Percentiles rank a stretch among this genome's conserved stretches.
phyloP scores from a whole-genome alignment of 2,113 vertebrate genomes.

The Menidia beryllina region DNA sequence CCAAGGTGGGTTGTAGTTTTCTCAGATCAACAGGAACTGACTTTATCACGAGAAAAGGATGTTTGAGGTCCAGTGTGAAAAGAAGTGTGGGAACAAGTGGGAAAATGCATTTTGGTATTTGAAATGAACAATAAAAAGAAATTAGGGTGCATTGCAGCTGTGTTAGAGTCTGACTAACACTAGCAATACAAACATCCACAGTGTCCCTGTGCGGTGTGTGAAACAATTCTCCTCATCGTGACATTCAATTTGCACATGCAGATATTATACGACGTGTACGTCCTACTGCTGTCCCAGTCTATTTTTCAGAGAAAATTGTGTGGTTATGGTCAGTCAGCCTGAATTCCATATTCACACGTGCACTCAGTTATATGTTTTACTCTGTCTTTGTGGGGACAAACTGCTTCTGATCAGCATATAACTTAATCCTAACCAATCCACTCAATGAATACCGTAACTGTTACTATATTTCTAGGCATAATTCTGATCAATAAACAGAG shows the following conservation, averaged over 20 bases:
- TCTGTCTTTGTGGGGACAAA: too few species aligned
- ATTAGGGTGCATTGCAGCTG: neutral
- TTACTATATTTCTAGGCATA: too few species aligned
- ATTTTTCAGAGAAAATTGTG: slow-evolving; percentile 32
- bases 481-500: too few species aligned
- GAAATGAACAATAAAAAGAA: slow-evolving; percentile 24
- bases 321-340: slow-evolving; percentile 3
- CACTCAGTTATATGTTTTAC: neutral
- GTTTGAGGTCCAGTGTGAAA: neutral
- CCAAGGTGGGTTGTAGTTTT: too few species aligned
- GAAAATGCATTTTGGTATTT: neutral
- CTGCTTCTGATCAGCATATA: neutral
- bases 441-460: too few species aligned
- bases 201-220: too few species aligned
- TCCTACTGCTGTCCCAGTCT: slow-evolving; percentile 27
- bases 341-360: slow-evolving; percentile 16
- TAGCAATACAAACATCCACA: slow-evolving; percentile 11
- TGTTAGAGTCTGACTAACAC: slow-evolving; percentile 13
- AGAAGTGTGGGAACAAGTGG: neutral
- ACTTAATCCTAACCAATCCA: too few species aligned
- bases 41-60: neutral
- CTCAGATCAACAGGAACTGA: neutral
- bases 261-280: slow-evolving; percentile 41
- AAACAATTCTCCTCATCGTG: slow-evolving; percentile 17
- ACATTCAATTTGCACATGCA: slow-evolving; percentile 54